Evolutionary conservation across 92 coral and sea anemone genomes (phyloP).

Genomic region (Umimayanthus kanabou): DNA sequence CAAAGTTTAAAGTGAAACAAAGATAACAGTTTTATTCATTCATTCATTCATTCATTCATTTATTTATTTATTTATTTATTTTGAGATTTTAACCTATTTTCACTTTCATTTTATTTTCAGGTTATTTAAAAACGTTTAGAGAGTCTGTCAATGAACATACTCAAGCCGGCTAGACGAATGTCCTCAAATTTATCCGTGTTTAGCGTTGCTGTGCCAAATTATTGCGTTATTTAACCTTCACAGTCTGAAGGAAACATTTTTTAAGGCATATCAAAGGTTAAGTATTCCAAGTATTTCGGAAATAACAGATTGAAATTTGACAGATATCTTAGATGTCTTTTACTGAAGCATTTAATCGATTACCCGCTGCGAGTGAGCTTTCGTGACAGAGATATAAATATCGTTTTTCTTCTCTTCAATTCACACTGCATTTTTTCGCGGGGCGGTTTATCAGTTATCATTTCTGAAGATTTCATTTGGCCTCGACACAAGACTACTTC

Average conservation of each 20-base stretch:
- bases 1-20: no score
- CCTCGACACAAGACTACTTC: neutral
- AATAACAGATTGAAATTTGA: neutral
- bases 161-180: no score
- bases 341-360: neutral
- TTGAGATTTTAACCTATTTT: no score
- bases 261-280: neutral
- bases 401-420: neutral
- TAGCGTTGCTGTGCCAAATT: no score
- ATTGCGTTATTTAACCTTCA: no score
- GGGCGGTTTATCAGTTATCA: constrained; percentile 7
- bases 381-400: constrained; percentile 30
- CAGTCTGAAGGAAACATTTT: neutral
- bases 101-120: no score
- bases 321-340: neutral
- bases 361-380: neutral
- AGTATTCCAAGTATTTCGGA: constrained; percentile 4
- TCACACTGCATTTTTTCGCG: constrained; percentile 29
- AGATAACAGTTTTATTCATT: no score
- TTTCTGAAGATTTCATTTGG: neutral
- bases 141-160: no score
- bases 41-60: no score
- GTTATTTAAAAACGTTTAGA: no score
- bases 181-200: no score
- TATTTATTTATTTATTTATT: no score